phyloP scores from a whole-genome alignment of 2,113 vertebrate species.

The Elephantulus edwardii region DNA sequence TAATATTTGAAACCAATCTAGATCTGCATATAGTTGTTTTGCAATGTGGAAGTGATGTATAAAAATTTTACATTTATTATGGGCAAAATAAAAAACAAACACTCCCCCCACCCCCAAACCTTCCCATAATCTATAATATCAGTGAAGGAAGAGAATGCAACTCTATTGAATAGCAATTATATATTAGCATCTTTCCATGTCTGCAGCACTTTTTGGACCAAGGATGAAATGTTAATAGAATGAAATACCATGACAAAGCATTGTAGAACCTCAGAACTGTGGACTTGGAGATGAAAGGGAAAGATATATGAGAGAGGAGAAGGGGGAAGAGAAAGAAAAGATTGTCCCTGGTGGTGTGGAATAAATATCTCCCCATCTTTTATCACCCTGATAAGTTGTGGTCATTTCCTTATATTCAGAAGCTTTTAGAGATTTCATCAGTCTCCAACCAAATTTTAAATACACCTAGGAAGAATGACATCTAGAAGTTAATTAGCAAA shows the following conservation, averaged over 20 bases:
- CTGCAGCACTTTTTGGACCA: neutral
- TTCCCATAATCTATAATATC: neutral
- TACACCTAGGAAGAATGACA: neutral
- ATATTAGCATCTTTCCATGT: neutral
- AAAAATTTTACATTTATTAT: conserved; percentile 23
- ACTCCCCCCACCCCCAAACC: too few species aligned
- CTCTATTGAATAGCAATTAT: neutral
- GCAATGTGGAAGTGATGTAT: conserved; percentile 50
- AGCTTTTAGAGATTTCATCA: neutral
- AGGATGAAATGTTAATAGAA: neutral
- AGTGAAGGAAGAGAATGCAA: neutral
- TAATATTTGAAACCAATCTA: conserved; percentile 31
- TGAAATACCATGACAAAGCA: neutral
- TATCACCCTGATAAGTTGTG: too few species aligned
- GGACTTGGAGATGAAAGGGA: neutral
- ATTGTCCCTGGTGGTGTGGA: neutral
- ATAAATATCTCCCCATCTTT: neutral
- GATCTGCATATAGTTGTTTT: conserved; percentile 47
- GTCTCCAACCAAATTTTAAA: neutral
- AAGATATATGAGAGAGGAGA: neutral
- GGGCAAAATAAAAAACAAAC: neutral
- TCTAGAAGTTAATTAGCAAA: neutral
- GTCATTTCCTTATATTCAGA: neutral
- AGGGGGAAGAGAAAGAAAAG: neutral
- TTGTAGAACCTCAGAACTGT: neutral